Base-by-base conservation (phyloP, 2,888 invertebrate species). In the Octonoba sinensis region DNA sequence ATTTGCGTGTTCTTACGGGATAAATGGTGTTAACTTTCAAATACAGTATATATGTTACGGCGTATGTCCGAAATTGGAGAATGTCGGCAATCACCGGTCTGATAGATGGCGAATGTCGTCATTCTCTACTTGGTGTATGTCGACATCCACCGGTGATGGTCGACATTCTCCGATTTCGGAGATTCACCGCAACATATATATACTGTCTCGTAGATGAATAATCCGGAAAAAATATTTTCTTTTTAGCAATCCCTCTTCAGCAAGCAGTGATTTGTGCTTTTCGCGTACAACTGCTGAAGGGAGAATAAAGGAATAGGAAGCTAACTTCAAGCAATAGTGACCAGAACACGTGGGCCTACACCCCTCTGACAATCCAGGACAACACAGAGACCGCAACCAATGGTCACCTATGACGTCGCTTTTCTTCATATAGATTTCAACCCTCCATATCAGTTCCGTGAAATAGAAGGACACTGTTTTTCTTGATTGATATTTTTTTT, bases 191-290 rank as follows among this genome's bases (percentile, higher is more conserved):
- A n/a, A n/a, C n/a, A n/a, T n/a, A n/a, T n/a, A n/a, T n/a, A n/a
- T n/a, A n/a, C n/a, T n/a, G 27, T 3, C 27, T 6, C 27, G 27
- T 6, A 27, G 27, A 27, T 27, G 6, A 27, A 2, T 27, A 27
- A 27, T 27, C 27, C 27, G 2, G 3, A 3, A n/a, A 8, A 36
- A 36, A 36, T 74, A n/a, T 20, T 64, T 67, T 69, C 18, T 27
- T 62, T 51, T 1, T 72, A 82, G 82, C 82, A 82, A 82, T 82
- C 82, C 49, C 76, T 82, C 44, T 82, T 82, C 46, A 76, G 82
- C 13, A 82, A 82, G 60, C 76, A 82, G 67, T 36, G 44, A 22
- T 44, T 24, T 65, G 62, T 44, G 47, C 12, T 46, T 44, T 49
- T 59, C 56, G 56, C 56, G 18, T 16, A 18, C 36, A 69, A 46